These are phyloP conservation scores for Scaptomyza flava DNA, from an alignment of 2,888 invertebrate genomes.

Conservation along the genomic window DNA sequence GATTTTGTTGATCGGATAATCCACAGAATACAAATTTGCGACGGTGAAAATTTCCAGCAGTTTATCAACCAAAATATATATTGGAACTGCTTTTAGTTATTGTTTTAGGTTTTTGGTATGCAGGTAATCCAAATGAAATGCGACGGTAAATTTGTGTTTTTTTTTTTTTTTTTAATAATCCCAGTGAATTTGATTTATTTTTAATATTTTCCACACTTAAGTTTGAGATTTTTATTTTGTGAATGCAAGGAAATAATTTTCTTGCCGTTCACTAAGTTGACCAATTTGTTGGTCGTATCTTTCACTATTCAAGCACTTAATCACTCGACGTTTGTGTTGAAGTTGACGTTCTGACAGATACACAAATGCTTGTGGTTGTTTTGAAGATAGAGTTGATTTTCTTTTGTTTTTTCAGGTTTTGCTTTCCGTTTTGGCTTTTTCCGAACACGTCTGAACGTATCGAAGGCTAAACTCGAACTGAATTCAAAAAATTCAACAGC, in stretches of 20 bases:
- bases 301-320: conserved; percentile 45
- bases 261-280: conserved; percentile 36
- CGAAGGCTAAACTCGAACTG: conserved; percentile 84
- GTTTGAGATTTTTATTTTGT: conserved; percentile 35
- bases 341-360: conserved; percentile 33
- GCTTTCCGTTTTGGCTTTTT: conserved; percentile 62
- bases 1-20: conserved; percentile 33
- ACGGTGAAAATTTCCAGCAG: conserved; percentile 22
- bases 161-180: conserved; percentile 34
- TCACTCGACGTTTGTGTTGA: conserved; percentile 29
- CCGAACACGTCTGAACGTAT: conserved; percentile 82
- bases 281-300: conserved; percentile 33
- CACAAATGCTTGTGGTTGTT: conserved; percentile 10
- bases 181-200: conserved; percentile 29
- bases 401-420: conserved; percentile 26
- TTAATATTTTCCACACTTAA: conserved; percentile 36
- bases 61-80: not conserved
- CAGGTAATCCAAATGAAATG: conserved; percentile 61
- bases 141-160: conserved; percentile 57
- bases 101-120: conserved; percentile 5
- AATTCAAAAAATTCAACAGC: conserved; percentile 49
- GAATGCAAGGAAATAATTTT: conserved; percentile 23
- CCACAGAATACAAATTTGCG: conserved; percentile 24
- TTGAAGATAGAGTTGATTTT: conserved; percentile 38
- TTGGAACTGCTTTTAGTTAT: conserved; percentile 5